These are phyloP conservation scores for Biston betularia DNA, from an alignment of 2,888 invertebrate species.

Conservation along the genomic window DNA sequence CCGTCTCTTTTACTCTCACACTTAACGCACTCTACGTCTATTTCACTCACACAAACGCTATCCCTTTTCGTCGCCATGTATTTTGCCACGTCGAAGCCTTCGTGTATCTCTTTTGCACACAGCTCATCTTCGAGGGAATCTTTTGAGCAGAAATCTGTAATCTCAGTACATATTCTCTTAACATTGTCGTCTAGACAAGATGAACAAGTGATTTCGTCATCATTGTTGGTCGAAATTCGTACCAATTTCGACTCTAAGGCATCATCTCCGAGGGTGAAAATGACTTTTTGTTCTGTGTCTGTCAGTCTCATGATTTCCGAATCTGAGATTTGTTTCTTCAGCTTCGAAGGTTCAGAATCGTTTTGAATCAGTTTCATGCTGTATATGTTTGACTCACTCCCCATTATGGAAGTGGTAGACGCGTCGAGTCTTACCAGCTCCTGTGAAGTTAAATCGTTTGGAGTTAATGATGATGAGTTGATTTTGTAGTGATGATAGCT, in stretches of 20 bases:
- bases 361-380: constrained; percentile 66
- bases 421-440: constrained; percentile 69
- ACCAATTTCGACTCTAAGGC: constrained; percentile 63
- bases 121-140: constrained; percentile 35
- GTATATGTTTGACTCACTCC: constrained; percentile 81
- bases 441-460: constrained; percentile 53
- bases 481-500: not conserved
- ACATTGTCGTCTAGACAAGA: constrained; percentile 65
- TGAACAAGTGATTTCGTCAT: constrained; percentile 59
- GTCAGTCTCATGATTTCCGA: constrained; percentile 69
- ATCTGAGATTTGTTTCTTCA: constrained; percentile 72
- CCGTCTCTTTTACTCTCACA: constrained; percentile 54
- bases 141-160: constrained; percentile 65
- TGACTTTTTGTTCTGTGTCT: constrained; percentile 54
- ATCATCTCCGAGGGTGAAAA: constrained; percentile 75
- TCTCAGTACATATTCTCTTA: constrained; percentile 73
- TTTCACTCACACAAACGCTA: constrained; percentile 54
- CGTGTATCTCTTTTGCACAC: constrained; percentile 48
- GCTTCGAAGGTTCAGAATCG: constrained; percentile 48
- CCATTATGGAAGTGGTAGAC: constrained; percentile 80
- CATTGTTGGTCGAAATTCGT: constrained; percentile 74
- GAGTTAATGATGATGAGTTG: not conserved
- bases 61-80: constrained; percentile 56
- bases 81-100: constrained; percentile 62
- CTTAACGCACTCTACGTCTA: constrained; percentile 50